These are phyloP conservation scores for Terebella lapidaria DNA, from an alignment of 2,888 invertebrate genomes.

Conservation along the genomic window DNA sequence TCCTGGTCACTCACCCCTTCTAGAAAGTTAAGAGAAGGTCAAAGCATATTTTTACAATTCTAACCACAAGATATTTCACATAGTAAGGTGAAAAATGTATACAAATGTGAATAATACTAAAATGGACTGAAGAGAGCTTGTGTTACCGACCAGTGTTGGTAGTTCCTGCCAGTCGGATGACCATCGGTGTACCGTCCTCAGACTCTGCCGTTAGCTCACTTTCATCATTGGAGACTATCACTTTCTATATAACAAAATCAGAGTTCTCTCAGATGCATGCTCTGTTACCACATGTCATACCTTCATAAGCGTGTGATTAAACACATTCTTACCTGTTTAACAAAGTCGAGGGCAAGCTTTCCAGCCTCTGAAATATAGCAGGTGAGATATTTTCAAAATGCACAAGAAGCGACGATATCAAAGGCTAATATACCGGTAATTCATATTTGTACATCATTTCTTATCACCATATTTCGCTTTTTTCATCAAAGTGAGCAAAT, in stretches of 20 bases:
- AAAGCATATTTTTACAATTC: no score
- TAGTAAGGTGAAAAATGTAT: no score
- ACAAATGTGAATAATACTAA: no score
- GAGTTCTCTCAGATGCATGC: no score
- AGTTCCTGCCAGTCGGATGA: neutral
- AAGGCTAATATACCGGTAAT: no score
- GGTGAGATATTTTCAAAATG: neutral
- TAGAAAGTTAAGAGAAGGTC: neutral
- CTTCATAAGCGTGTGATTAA: neutral
- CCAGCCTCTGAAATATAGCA: slow-evolving; percentile 48
- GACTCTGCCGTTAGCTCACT: neutral
- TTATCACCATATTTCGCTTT: no score
- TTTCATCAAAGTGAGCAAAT: no score
- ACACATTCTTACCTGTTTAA: slow-evolving; percentile 36
- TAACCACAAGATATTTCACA: no score
- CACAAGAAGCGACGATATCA: no score
- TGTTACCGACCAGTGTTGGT: no score
- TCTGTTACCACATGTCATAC: neutral
- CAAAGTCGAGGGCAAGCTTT: slow-evolving; percentile 50
- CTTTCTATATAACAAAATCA: neutral
- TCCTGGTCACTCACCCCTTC: neutral
- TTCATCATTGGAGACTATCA: neutral
- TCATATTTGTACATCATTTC: no score
- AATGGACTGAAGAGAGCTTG: no score
- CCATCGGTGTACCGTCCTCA: neutral